Conservation (phyloP, 2,113 vertebrate species). For the Suncus etruscus region DNA sequence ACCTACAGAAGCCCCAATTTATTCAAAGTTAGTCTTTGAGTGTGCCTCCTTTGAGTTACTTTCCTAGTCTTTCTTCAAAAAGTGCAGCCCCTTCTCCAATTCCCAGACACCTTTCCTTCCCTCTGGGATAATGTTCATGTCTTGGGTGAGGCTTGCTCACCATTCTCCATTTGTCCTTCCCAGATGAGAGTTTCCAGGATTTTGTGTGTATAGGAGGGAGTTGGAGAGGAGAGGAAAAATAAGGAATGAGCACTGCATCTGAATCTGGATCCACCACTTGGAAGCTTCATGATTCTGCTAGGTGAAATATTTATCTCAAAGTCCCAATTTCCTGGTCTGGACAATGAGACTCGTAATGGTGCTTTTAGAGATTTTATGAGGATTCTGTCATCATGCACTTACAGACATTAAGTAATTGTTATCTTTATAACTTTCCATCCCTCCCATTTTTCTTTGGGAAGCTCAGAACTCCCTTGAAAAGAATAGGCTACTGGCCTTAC, state of each 20-base stretch:
- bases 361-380: neutral
- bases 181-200: neutral
- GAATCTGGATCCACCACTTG: neutral
- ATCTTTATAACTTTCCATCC: neutral
- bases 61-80: neutral
- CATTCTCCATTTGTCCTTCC: neutral
- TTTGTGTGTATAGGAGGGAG: neutral
- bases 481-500: accelerated
- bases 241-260: neutral
- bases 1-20: neutral
- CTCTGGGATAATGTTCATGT: neutral
- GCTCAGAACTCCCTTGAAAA: neutral
- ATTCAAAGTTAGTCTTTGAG: neutral
- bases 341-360: neutral
- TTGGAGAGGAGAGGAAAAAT: neutral
- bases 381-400: neutral
- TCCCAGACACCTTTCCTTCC: neutral
- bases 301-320: neutral
- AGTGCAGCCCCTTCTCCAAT: neutral
- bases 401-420: neutral
- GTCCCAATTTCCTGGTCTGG: neutral
- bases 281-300: neutral
- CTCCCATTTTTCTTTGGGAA: neutral
- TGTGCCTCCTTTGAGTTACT: neutral
- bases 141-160: neutral